Base-by-base conservation (phyloP, 2,888 invertebrate genomes). In the Caenorhabditis wallacei region DNA sequence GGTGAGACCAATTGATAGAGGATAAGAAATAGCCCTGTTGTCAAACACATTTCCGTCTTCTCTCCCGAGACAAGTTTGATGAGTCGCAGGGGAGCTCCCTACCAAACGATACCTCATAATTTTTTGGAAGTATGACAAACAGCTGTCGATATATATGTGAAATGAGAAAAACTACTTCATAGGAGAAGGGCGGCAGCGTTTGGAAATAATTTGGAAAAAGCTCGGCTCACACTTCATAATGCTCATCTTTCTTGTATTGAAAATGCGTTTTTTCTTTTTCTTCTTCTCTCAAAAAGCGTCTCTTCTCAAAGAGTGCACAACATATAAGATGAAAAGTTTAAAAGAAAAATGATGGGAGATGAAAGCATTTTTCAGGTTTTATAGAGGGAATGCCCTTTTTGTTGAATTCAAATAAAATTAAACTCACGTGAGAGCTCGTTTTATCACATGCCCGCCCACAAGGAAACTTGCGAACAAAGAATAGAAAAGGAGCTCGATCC, bases 91-190 rank as follows among this genome's bases (percentile, higher is more conserved):
- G 46, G 2, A 18, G 26, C 16, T 16, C 40, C 59, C 78, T 78
- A 54, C 78, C 78, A 69, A 76, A 61, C 61, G 51, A 69, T 61
- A 63, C 51, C 69, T 78, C 69, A 78, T 78, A 78, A 78, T 78
- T 78, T 66, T 64, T 61, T 63, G 63, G 63, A 78, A 76, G 68
- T 78, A 76, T 76, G 78, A 78, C 78, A 48, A 78, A 69, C 78
- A 78, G 69, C 78, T 78, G 78, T 63, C 63, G 40, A 57, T 43
- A 53, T 48, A 66, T 51, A 22, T 37, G 11, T 8, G 16, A 26
- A 1, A 18, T 10, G 18, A 22, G 10, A 2, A 24, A 40, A 30
- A 26, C 24, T 11, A 2, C 40, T 61, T 40, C 20, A 48, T 61
- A 24, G 53, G 35, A 48, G 20, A 37, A 22, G 18, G 43, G 16